These are phyloP conservation scores for Lutraria rhynchaena DNA, from an alignment of 1,140 invertebrate species.

Conservation along the genomic window DNA sequence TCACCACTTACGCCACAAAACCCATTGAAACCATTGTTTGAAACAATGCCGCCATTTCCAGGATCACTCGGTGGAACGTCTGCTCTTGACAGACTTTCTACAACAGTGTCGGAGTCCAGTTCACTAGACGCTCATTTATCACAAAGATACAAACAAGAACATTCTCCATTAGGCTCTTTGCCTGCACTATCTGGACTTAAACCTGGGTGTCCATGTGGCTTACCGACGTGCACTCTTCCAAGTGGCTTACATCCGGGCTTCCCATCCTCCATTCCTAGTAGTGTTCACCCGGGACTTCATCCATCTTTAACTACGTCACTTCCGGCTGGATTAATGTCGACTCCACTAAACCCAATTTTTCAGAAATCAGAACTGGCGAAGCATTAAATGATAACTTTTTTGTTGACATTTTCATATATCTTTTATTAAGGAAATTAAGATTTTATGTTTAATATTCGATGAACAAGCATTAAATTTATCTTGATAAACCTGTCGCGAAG, in stretches of 20 bases:
- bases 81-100: conserved; percentile 40
- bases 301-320: conserved; percentile 48
- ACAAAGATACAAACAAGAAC: conserved; percentile 43
- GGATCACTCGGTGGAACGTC: conserved; percentile 32
- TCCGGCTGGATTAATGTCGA: conserved; percentile 34
- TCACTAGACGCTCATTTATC: conserved; percentile 41
- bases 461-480: too few relatives aligned
- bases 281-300: conserved; percentile 53
- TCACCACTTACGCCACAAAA: conserved; percentile 52
- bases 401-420: too few relatives aligned
- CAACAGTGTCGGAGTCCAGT: conserved; percentile 30
- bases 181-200: conserved; percentile 45
- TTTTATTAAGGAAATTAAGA: too few relatives aligned
- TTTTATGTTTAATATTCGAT: too few relatives aligned
- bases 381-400: conserved; percentile 16
- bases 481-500: too few relatives aligned
- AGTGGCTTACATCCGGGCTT: conserved; percentile 56
- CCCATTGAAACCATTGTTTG: conserved; percentile 62
- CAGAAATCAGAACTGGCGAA: conserved; percentile 49
- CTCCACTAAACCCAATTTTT: conserved; percentile 24
- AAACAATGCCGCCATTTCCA: conserved; percentile 59
- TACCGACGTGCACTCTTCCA: conserved; percentile 40
- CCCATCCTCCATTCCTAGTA: conserved; percentile 29
- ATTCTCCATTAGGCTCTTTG: conserved; percentile 7
- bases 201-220: conserved; percentile 52